Conservation (phyloP, 2,113 vertebrate species). For the Isurus oxyrinchus region DNA sequence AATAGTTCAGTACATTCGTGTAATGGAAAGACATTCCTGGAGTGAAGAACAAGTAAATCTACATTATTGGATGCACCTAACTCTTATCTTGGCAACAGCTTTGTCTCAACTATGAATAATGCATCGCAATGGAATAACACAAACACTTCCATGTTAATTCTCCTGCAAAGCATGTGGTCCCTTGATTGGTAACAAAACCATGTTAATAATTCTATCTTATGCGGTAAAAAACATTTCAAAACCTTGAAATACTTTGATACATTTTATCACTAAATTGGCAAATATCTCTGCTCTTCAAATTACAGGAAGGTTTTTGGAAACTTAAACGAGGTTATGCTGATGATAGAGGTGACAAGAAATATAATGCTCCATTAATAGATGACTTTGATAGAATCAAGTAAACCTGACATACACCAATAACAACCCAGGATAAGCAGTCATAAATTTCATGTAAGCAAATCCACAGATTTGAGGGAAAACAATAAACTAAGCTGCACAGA, state of each 20-base stretch:
- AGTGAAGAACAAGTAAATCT: slow-evolving; percentile 62
- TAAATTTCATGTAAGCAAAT: background rate
- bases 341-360: too few relatives aligned
- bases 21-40: slow-evolving; percentile 61
- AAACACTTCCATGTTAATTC: slow-evolving; percentile 34
- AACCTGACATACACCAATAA: background rate
- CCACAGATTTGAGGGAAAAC: background rate
- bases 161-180: background rate
- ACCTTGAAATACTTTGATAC: slow-evolving; percentile 2
- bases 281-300: background rate
- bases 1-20: slow-evolving; percentile 52
- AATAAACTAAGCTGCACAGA: background rate
- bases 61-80: slow-evolving; percentile 71
- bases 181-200: slow-evolving; percentile 16
- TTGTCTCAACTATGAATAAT: slow-evolving; percentile 77
- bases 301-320: background rate
- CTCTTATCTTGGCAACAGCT: slow-evolving; percentile 92
- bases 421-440: background rate
- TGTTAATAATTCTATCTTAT: background rate
- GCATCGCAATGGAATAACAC: slow-evolving; percentile 42
- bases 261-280: background rate
- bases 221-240: background rate
- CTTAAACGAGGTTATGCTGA: background rate
- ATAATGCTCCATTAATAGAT: background rate
- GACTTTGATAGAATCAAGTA: background rate